Evolutionary conservation across 2,113 vertebrate genomes (phyloP).

Genomic region (Eublepharis macularius): DNA sequence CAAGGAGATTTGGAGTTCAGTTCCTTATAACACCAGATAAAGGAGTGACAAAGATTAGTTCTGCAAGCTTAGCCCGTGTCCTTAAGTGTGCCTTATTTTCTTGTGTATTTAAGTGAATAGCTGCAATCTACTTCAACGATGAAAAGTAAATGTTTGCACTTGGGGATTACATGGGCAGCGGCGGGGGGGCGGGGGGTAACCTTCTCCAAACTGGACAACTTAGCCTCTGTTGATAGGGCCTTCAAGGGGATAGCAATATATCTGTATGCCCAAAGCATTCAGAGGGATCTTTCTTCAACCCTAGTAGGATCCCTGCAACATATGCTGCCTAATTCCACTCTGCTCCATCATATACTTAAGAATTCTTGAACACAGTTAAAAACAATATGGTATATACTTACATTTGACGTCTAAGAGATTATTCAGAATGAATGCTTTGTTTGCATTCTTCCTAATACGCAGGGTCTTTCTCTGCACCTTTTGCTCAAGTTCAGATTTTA

Average conservation of each 20-base stretch:
- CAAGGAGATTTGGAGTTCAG: neutral
- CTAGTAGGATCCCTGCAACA: neutral
- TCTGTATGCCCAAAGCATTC: neutral
- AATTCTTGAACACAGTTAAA: neutral
- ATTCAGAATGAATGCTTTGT: neutral
- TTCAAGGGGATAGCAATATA: neutral
- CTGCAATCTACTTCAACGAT: neutral
- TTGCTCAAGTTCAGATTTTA: neutral
- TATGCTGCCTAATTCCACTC: neutral
- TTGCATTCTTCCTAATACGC: neutral
- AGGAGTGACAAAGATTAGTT: neutral
- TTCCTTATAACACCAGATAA: neutral
- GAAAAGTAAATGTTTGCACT: neutral
- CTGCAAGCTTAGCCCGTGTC: neutral
- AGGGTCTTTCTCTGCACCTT: neutral
- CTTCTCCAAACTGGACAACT: neutral
- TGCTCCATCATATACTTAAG: neutral
- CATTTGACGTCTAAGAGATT: conserved; percentile 22
- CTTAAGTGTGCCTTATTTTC: neutral
- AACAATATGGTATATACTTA: neutral
- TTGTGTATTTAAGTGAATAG: neutral
- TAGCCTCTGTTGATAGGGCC: neutral
- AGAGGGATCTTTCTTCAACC: neutral
- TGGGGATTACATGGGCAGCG: neutral
- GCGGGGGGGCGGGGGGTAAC: too few relatives aligned